Evolutionary conservation across 1,140 invertebrate species (phyloP), one percentile per base, ranked within the genome.

Genomic region (Drosophila hydei): DNA sequence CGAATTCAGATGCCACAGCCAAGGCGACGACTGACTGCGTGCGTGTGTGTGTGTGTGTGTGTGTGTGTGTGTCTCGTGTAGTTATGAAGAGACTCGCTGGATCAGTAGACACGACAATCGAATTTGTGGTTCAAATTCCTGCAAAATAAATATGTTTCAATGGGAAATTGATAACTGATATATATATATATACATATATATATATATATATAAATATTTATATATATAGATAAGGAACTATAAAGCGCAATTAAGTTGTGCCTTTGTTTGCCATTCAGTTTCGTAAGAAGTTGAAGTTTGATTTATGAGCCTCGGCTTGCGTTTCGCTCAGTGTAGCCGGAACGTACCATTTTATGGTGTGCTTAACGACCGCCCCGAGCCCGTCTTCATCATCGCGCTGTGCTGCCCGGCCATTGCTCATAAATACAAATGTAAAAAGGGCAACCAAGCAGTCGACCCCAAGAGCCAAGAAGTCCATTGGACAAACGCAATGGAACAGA

Each of bases 371-470:
- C 38, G 25, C 51, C 48, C 55, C 40, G 23, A 16, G 30, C 59
- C 48, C 56, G 18, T 23, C 42, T 11, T 2, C 30, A 33, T 19
- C 42, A 19, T 51, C 47, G 58, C 9, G 60, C 45, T 61, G 40
- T 52, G 58, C 70, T 43, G 19, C 63, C 42, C 58, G 58, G 54
- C 70, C 75, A 52, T 71, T 56, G 77, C 52, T 70, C 83, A 87
- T 88, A 87, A 88, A 88, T 81, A 88, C 83, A 74, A 88, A 87
- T 77, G 83, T 75, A 78, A 81, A 85, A 88, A 87, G 70, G 69
- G 71, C 77, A 80, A 63, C 50, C 55, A 51, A 61, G 51, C 67
- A 33, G 58, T 21, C 43, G 65, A 63, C 42, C 54, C 64, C 4
- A 14, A 16, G 55, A 43, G 12, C 58, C 55, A 47, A 65, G 42